These are phyloP conservation scores for Orthonevra nobilis DNA, from an alignment of 2,888 invertebrate species.

Conservation along the genomic window DNA sequence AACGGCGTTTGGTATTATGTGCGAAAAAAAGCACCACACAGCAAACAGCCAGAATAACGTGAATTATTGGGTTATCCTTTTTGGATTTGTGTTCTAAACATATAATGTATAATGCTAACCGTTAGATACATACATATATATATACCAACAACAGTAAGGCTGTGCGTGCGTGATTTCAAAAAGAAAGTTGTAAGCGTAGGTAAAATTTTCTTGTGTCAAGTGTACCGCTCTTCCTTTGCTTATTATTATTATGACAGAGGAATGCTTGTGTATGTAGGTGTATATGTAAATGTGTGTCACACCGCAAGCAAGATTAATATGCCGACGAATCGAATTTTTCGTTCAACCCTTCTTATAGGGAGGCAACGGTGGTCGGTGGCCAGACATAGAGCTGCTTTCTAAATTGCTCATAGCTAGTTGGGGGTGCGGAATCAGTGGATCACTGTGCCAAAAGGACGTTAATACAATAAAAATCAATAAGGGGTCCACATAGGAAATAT, in stretches of 20 bases:
- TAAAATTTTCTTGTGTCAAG: constrained; percentile 31
- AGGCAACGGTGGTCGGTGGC: too few species aligned
- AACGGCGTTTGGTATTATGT: constrained; percentile 50
- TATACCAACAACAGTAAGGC: too few species aligned
- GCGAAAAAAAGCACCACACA: constrained; percentile 41
- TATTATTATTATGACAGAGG: constrained; percentile 31
- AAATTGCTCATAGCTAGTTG: too few species aligned
- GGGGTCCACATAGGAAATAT: constrained; percentile 16
- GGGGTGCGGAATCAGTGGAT: constrained; percentile 41
- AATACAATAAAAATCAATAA: constrained; percentile 49
- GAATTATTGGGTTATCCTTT: constrained; percentile 69
- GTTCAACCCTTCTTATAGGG: constrained; percentile 60
- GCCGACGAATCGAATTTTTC: constrained; percentile 60
- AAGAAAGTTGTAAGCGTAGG: constrained; percentile 41
- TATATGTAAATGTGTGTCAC: constrained; percentile 44
- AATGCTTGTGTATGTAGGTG: constrained; percentile 5
- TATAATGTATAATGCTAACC: constrained; percentile 32
- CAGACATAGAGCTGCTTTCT: too few species aligned
- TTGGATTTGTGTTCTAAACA: constrained; percentile 62
- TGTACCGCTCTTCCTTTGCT: constrained; percentile 26
- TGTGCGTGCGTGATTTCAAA: constrained; percentile 1
- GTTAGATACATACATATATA: too few species aligned
- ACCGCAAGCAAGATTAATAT: constrained; percentile 55
- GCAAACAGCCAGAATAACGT: constrained; percentile 49
- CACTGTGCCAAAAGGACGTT: constrained; percentile 37